Evolutionary conservation across 2,113 vertebrate species (phyloP), one percentile per base, ranked within the genome.

Genomic region (Paramormyrops kingsleyae): DNA sequence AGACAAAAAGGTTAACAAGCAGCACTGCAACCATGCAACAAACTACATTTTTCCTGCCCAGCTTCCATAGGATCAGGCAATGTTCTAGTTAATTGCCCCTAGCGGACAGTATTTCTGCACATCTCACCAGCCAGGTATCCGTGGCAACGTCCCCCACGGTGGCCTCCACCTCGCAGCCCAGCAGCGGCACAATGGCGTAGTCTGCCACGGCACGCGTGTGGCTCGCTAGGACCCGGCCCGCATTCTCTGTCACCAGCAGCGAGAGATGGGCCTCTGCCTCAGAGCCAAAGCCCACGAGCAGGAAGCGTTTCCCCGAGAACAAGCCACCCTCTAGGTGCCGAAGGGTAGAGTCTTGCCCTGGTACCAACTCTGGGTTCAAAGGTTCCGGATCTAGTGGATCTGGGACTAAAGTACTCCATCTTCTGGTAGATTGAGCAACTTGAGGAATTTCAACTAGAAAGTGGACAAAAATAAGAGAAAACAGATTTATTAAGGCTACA

Each of bases 121-220:
- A 49, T 88, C 98, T 97, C 95, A 99, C 99, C 98, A 99, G 97
- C 99, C 99, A 99, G 0, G 97, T 98, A 66, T 99, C 98, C 46
- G 99, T 99, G 91, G 97, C 98, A 13, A 99, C 97, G n/a, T 99
- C 98, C 13, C 97, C 96, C 90, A 99, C 98, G 6, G 98, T 97
- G 5, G 94, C 94, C 91, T 97, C 96, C 91, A 99, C 97, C 0
- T 96, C 92, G 90, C 97, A 98, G 5, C 98, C 99, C 91, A 98
- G 87, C 74, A 99, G 93, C 0, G 99, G 99, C 1, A 99, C 98
- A 87, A 99, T 96, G 0, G 97, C 98, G 66, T 97, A 99, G 93
- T 99, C 97, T 0, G 97, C 97, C 83, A 99, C 93, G 0, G 93
- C 93, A 89, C 97, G 96, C 10, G 94, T 97, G 0, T 95, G 95